Evolutionary conservation across 2,888 invertebrate species (phyloP).

Genomic region (Liopterus haemorrhoidalis): DNA sequence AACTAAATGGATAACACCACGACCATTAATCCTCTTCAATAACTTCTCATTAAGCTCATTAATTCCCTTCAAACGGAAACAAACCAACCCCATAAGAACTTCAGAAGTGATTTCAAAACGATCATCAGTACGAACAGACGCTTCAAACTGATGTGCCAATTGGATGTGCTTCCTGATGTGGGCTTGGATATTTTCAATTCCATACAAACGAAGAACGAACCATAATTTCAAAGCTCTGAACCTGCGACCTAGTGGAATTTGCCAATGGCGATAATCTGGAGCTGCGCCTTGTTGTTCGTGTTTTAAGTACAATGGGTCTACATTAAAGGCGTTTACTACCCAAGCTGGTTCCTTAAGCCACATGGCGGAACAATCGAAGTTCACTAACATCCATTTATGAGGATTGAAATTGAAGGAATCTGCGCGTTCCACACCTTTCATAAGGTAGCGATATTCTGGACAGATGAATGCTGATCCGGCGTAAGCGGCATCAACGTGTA

Average conservation of each 20-base stretch:
- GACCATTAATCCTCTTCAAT: conserved; percentile 77
- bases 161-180: conserved; percentile 80
- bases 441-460: conserved; percentile 87
- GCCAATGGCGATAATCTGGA: conserved; percentile 96
- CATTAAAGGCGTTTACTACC: conserved; percentile 92
- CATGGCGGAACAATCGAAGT: conserved; percentile 98
- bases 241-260: conserved; percentile 88
- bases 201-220: conserved; percentile 90
- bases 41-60: conserved; percentile 79
- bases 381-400: conserved; percentile 98
- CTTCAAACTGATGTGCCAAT: conserved; percentile 83
- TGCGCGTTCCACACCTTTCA: conserved; percentile 82
- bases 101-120: conserved; percentile 87
- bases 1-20: conserved; percentile 87
- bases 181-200: conserved; percentile 79
- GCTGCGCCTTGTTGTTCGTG: conserved; percentile 86
- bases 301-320: conserved; percentile 93
- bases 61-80: conserved; percentile 84
- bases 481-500: conserved; percentile 96
- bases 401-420: conserved; percentile 99
- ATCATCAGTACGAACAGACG: conserved; percentile 65
- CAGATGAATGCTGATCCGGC: conserved; percentile 96
- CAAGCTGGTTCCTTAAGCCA: conserved; percentile 88
- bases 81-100: conserved; percentile 91
- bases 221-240: conserved; percentile 91